Evolutionary conservation across 2,888 invertebrate genomes (phyloP), one percentile per base, ranked within the genome.

Genomic region (Neoitamus cyanurus): DNA sequence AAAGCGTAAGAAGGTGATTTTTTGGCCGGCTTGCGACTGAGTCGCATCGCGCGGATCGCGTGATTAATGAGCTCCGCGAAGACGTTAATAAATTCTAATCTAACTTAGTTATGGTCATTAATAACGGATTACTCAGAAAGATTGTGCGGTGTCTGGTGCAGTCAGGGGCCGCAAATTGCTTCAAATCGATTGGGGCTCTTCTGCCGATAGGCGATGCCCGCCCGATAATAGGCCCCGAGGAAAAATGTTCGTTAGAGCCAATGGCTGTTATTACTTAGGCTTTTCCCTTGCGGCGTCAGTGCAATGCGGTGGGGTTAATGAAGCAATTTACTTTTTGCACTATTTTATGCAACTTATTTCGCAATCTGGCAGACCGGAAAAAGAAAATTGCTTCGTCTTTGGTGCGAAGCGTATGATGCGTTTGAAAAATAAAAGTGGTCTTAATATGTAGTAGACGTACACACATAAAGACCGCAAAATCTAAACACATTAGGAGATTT

Each of bases 11-110:
- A 25, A 77, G 28, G 25, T 6, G 28, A 42, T 46, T 77, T 77
- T 77, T 77, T 46, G 77, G 77, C 30, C 77, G 6, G 28, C 37
- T 46, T 46, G 46, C 46, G 77, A 77, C 77, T 77, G 77, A 77
- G 42, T 46, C n/a, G 42, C 58, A 42, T 36, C 42, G 42, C 42
- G 30, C 46, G 42, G 77, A 77, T 77, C 46, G 30, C 31, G 77
- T 77, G 77, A 77, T 77, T 77, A 77, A 77, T 77, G 77, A 42
- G 28, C 30, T 46, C 30, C 42, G 42, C 11, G 46, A 46, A 77
- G 77, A 77, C 37, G 69, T 82, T 82, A 82, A 82, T 82, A 82
- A 82, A 82, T 82, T 82, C 82, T 82, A 82, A 82, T 69, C 82
- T 37, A 69, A 34, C 34, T 36, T 36, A 37, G 82, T 82, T 69